Conservation (phyloP, 2,113 vertebrate species). For the Gopherus evgoodei region DNA sequence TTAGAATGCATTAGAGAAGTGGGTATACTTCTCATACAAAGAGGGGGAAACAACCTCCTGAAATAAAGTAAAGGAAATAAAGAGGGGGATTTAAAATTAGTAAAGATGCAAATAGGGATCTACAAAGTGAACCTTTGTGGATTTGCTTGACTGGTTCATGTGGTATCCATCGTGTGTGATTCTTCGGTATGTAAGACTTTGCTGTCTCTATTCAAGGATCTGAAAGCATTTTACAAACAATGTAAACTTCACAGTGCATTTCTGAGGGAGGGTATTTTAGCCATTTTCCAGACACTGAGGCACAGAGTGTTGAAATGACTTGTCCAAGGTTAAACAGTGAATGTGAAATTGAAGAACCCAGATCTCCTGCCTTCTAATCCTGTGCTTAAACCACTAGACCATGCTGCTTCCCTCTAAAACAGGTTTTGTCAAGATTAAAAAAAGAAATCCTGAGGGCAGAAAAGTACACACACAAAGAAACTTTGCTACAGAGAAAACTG, state of each 20-base stretch:
- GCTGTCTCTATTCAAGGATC: neutral
- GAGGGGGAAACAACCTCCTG: neutral
- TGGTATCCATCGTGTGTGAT: neutral
- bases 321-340: neutral
- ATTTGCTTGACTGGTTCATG: neutral
- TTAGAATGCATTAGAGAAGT: neutral
- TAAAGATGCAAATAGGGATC: neutral
- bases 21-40: neutral
- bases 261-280: neutral
- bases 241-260: neutral
- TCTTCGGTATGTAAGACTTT: neutral
- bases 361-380: neutral
- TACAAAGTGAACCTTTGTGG: neutral
- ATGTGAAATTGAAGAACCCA: neutral
- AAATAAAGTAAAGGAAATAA: neutral
- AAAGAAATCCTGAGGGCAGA: neutral
- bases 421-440: neutral
- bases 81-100: accelerated
- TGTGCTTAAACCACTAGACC: neutral
- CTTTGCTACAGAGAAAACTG: neutral
- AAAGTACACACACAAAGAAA: neutral
- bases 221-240: neutral
- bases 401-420: neutral
- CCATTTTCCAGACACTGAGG: neutral
- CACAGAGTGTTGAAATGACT: neutral